phyloP scores from a whole-genome alignment of 2,888 invertebrate genomes.

The Sesamia inferens region DNA sequence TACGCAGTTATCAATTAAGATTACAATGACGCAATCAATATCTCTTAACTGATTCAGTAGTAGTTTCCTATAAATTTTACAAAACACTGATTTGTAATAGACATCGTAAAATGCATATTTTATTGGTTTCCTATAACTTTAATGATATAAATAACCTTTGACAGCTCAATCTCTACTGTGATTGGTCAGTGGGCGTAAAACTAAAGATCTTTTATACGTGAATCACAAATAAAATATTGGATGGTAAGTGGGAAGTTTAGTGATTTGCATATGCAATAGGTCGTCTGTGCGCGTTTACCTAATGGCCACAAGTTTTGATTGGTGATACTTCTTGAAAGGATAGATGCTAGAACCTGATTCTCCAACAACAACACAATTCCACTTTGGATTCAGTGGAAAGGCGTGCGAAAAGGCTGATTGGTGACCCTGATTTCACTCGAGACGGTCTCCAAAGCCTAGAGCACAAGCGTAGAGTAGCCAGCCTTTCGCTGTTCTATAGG shows the following conservation, averaged over 20 bases:
- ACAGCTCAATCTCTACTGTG: conserved; percentile 61
- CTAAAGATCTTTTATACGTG: conserved; percentile 51
- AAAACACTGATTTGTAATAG: conserved; percentile 59
- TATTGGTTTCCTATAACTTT: conserved; percentile 42
- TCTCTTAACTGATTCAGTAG: conserved; percentile 61
- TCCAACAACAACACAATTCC: neutral
- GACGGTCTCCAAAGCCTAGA: no score
- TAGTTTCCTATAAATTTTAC: conserved; percentile 63
- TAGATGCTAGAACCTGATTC: no score
- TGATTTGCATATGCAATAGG: conserved; percentile 53
- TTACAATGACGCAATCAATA: conserved; percentile 54
- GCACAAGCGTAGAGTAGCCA: no score
- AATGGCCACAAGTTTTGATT: neutral
- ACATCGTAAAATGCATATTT: conserved; percentile 53
- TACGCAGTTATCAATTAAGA: conserved; percentile 61
- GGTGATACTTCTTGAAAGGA: conserved; percentile 5
- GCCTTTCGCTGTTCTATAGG: no score
- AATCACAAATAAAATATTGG: conserved; percentile 64
- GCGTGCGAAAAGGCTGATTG: no score
- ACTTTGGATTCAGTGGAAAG: no score
- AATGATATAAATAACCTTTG: conserved; percentile 52
- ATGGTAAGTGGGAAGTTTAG: conserved; percentile 36
- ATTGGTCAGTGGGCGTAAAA: conserved; percentile 64
- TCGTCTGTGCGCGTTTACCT: conserved; percentile 12
- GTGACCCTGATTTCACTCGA: no score